phyloP scores from a whole-genome alignment of 2,797 vertebrate species.

The Acipenser oxyrinchus region DNA sequence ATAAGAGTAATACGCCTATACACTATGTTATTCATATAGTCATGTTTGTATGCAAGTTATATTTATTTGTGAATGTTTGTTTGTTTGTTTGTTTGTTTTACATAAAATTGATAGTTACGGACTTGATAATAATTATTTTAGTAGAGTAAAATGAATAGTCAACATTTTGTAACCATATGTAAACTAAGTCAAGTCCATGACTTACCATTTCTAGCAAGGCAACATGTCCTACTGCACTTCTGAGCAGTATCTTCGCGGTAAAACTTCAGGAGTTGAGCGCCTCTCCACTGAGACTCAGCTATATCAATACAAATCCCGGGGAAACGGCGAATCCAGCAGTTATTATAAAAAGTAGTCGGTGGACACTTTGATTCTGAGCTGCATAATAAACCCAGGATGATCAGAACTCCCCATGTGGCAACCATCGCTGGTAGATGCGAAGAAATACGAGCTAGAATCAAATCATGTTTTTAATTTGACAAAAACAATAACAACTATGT shows the following conservation, averaged over 20 bases:
- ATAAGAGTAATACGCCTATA: too few relatives aligned
- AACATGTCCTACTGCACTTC: conserved; percentile 79
- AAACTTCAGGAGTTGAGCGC: conserved; percentile 66
- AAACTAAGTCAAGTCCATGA: not conserved
- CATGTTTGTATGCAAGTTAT: too few relatives aligned
- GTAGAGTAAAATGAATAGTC: too few relatives aligned
- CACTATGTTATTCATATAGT: too few relatives aligned
- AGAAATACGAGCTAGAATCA: conserved; percentile 13
- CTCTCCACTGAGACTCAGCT: conserved; percentile 70
- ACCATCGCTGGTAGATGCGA: conserved; percentile 54
- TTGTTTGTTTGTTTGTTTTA: too few relatives aligned
- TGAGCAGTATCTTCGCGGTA: conserved; percentile 70
- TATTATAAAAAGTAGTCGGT: conserved; percentile 71
- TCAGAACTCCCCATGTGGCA: conserved; percentile 45
- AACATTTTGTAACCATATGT: not conserved
- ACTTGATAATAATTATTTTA: too few relatives aligned
- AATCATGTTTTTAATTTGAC: conserved; percentile 26
- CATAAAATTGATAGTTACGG: too few relatives aligned
- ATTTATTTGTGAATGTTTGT: too few relatives aligned
- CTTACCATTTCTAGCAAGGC: conserved; percentile 79
- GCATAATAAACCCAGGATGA: conserved; percentile 50
- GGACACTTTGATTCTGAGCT: conserved; percentile 61
- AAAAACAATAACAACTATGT: too few relatives aligned
- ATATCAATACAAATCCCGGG: conserved; percentile 73
- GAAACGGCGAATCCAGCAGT: conserved; percentile 89